Evolutionary conservation across 2,113 vertebrate species (phyloP).

Genomic region (Triplophysa siluroides): DNA sequence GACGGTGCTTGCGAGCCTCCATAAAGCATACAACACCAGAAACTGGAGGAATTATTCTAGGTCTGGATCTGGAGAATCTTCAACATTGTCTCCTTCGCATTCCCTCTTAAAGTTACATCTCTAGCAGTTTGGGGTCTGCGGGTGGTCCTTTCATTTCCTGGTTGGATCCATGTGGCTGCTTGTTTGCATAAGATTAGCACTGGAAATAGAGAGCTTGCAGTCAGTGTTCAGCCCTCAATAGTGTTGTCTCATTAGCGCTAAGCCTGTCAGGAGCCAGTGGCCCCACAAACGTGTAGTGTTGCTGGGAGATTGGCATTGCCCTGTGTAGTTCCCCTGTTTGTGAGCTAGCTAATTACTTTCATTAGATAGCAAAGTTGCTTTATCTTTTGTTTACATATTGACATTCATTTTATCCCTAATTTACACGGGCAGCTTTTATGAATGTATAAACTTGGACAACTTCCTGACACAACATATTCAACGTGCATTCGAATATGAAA

Average conservation of each 20-base stretch:
- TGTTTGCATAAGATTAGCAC: slow-evolving; percentile 68
- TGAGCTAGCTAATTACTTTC: slow-evolving; percentile 10
- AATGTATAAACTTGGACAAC: too few relatives aligned
- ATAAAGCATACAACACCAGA: background rate
- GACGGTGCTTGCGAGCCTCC: background rate
- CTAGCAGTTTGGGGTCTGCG: slow-evolving; percentile 48
- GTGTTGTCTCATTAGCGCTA: slow-evolving; percentile 55
- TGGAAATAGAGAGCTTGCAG: slow-evolving; percentile 43
- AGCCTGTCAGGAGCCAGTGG: slow-evolving; percentile 47
- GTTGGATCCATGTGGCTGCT: slow-evolving; percentile 56
- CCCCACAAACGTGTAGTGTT: slow-evolving; percentile 17
- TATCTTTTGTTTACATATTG: slow-evolving; percentile 9
- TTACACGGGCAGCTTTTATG: too few relatives aligned
- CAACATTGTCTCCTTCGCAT: slow-evolving; percentile 33
- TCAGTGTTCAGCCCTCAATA: slow-evolving; percentile 37
- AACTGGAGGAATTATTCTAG: background rate
- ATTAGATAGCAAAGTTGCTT: slow-evolving; percentile 8
- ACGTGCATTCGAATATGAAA: too few relatives aligned
- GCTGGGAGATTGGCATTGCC: background rate
- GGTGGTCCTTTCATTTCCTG: slow-evolving; percentile 72
- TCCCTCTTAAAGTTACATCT: slow-evolving; percentile 34
- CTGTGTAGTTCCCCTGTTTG: background rate
- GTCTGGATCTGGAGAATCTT: slow-evolving; percentile 18
- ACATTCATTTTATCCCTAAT: background rate
- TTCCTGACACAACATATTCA: background rate